phyloP scores from a whole-genome alignment of 1,140 invertebrate genomes.

The Aphelinus atriplicis region DNA sequence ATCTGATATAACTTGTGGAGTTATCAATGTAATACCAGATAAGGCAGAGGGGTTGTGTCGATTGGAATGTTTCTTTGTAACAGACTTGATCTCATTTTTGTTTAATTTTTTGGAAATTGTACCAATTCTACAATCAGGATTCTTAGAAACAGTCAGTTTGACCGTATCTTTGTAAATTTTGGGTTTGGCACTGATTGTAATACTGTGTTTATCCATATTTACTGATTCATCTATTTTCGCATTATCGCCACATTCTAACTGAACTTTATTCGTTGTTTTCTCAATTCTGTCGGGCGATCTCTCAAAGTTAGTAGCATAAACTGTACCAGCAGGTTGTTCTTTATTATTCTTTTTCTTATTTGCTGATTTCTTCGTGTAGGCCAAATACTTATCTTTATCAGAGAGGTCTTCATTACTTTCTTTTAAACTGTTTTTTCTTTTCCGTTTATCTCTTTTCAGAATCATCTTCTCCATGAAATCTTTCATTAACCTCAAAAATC shows the following conservation, averaged over 20 bases:
- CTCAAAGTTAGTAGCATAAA: not conserved
- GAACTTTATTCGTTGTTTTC: not conserved
- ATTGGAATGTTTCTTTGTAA: too few species aligned
- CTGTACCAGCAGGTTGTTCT: not conserved
- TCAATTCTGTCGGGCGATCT: not conserved
- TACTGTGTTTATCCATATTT: not conserved
- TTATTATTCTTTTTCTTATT: not conserved
- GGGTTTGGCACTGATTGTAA: conserved; percentile 9
- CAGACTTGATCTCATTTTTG: not conserved
- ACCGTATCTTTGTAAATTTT: conserved; percentile 11
- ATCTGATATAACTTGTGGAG: not conserved
- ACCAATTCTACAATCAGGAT: not conserved
- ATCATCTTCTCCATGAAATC: not conserved
- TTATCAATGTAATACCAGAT: not conserved
- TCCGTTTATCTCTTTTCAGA: not conserved
- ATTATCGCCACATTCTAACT: too few species aligned
- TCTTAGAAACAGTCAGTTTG: not conserved
- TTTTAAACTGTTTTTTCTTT: not conserved
- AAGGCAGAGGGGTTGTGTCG: too few species aligned
- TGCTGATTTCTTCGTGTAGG: not conserved
- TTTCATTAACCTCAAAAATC: not conserved
- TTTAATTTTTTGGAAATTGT: not conserved
- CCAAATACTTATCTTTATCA: not conserved
- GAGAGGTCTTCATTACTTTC: not conserved
- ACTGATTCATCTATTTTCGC: not conserved